Percentiles rank a stretch among this genome's conserved stretches.
phyloP scores from a whole-genome alignment of 2,113 vertebrate species.

The Coracopsis vasa region DNA sequence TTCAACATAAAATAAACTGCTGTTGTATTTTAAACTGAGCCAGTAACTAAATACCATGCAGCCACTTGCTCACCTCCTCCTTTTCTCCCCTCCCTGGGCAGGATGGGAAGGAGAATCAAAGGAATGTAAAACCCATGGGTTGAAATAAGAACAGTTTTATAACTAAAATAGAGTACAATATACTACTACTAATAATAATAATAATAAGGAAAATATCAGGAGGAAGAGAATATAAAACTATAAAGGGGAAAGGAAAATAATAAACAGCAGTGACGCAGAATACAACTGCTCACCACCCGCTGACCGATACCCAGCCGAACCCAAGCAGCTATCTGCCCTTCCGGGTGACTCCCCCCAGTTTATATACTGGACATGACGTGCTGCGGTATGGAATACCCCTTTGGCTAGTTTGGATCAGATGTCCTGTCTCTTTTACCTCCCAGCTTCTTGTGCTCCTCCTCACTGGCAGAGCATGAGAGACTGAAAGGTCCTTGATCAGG shows the following conservation, averaged over 20 bases:
- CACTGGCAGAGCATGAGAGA: not conserved
- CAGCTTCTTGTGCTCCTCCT: not conserved
- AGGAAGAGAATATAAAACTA: not conserved
- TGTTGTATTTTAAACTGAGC: not conserved
- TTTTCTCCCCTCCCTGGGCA: not conserved
- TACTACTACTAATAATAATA: not conserved
- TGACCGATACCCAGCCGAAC: not conserved
- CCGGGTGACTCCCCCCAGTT: not conserved
- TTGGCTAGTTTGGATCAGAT: not conserved
- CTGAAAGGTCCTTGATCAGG: not conserved
- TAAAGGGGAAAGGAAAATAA: not conserved
- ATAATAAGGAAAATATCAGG: not conserved
- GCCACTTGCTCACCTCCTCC: not conserved
- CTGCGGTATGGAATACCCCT: not conserved
- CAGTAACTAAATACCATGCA: not conserved
- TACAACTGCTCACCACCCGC: not conserved
- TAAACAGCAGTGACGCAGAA: not conserved
- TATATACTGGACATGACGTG: not conserved
- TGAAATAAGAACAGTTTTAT: not conserved
- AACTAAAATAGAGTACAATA: not conserved
- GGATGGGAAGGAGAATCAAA: not conserved
- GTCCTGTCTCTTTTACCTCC: not conserved
- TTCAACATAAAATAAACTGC: slow-evolving; percentile 7
- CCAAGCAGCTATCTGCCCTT: not conserved
- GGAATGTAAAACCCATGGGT: not conserved